phyloP scores from a whole-genome alignment of 2,797 vertebrate genomes.

The Pempheris klunzingeri region DNA sequence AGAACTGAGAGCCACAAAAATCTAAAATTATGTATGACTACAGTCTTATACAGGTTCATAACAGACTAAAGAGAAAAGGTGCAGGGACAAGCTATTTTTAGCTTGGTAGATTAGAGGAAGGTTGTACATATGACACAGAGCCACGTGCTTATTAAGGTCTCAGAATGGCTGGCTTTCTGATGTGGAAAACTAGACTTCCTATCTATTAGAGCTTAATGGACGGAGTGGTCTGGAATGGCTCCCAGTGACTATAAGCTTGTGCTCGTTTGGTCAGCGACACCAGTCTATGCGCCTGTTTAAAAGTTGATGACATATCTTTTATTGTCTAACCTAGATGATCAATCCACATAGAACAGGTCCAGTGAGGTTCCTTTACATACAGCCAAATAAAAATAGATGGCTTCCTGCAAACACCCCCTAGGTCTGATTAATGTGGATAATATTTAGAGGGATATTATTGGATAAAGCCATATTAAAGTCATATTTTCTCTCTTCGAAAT shows the following conservation, averaged over 20 bases:
- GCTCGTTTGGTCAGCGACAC: constrained; percentile 28
- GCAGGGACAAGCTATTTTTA: constrained; percentile 1
- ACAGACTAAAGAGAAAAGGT: constrained; percentile 26
- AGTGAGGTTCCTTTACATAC: constrained; percentile 39
- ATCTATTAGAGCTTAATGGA: constrained; percentile 70
- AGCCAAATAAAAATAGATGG: constrained; percentile 58
- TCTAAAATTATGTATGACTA: constrained; percentile 31
- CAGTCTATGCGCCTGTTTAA: constrained; percentile 59
- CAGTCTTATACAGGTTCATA: constrained; percentile 46
- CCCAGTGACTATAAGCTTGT: constrained; percentile 20
- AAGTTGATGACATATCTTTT: constrained; percentile 31
- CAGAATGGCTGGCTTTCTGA: constrained; percentile 60
- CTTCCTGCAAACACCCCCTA: constrained; percentile 6
- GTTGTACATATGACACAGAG: constrained; percentile 50
- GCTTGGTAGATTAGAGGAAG: background rate
- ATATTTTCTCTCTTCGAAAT: background rate
- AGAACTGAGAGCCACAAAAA: constrained; percentile 22
- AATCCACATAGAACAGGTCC: constrained; percentile 26
- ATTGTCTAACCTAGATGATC: constrained; percentile 51
- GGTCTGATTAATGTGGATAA: constrained; percentile 24
- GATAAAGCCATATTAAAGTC: background rate
- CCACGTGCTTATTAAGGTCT: constrained; percentile 57
- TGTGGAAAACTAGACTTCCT: constrained; percentile 62
- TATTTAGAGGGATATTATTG: constrained; percentile 13
- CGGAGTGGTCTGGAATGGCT: constrained; percentile 60